Evolutionary conservation across 2,113 vertebrate species (phyloP).

Genomic region (Conger conger): DNA sequence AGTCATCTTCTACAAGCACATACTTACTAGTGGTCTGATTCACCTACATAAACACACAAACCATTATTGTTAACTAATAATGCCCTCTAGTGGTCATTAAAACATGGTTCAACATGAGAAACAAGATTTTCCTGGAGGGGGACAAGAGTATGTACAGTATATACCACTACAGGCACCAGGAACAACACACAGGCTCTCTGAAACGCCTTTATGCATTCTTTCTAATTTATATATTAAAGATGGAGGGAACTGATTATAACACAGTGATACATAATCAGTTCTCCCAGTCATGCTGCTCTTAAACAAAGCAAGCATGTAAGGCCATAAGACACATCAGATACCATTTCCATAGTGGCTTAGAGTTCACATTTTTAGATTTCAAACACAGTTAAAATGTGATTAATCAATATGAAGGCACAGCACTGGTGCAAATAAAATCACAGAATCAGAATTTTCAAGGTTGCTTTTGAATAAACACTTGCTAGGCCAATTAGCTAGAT

Average conservation of each 20-base stretch:
- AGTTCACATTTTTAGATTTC: neutral
- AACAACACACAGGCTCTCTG: too few species aligned
- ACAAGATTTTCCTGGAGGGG: neutral
- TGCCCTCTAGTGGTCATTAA: slow-evolving; percentile 8
- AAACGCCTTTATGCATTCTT: too few species aligned
- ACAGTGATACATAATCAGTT: too few species aligned
- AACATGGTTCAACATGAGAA: neutral
- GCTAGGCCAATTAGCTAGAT: neutral
- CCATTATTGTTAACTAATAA: neutral
- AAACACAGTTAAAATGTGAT: neutral
- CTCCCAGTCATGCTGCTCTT: too few species aligned
- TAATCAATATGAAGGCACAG: neutral
- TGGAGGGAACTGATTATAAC: too few species aligned
- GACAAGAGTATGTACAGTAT: too few species aligned
- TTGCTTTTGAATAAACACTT: neutral
- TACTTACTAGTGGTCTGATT: neutral
- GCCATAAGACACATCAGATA: neutral
- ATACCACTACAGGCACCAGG: too few species aligned
- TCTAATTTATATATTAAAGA: too few species aligned
- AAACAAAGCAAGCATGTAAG: too few species aligned
- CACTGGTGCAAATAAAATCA: neutral
- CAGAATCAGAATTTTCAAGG: neutral
- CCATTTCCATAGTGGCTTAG: neutral
- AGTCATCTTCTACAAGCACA: neutral
- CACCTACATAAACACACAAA: neutral